A percentile compares a stretch with the other conserved stretches of the same genome.
phyloP scores from a whole-genome alignment of 2,797 vertebrate species.

The Morelia viridis region DNA sequence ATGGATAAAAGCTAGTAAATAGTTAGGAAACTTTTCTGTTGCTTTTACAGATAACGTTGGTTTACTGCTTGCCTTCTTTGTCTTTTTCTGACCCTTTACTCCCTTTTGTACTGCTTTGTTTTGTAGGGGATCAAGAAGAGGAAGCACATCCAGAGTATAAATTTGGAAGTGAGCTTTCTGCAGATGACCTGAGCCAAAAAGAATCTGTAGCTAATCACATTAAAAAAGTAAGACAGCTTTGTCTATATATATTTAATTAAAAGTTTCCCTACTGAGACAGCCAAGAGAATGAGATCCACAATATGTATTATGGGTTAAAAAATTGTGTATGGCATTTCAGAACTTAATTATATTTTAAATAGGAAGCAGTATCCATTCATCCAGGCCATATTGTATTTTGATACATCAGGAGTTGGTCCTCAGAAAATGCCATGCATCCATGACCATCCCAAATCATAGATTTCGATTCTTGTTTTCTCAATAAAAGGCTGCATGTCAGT shows the following conservation, averaged over 20 bases:
- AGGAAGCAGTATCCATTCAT: neutral
- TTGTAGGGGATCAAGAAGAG: slow-evolving; percentile 85
- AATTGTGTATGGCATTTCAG: neutral
- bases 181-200: slow-evolving; percentile 86
- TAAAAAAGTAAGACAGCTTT: slow-evolving; percentile 82
- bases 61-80: neutral
- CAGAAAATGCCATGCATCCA: neutral
- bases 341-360: neutral
- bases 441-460: neutral
- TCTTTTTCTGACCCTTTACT: neutral
- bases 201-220: slow-evolving; percentile 83
- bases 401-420: neutral
- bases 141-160: slow-evolving; percentile 88
- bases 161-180: slow-evolving; percentile 81
- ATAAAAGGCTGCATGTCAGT: slow-evolving; percentile 14
- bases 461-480: neutral
- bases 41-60: neutral
- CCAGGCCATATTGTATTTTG: neutral
- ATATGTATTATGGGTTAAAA: neutral
- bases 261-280: neutral
- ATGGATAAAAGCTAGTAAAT: neutral
- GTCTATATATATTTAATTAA: neutral
- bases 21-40: neutral
- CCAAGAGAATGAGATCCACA: slow-evolving; percentile 11
- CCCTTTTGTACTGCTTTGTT: slow-evolving; percentile 40